phyloP scores from a whole-genome alignment of 2,888 invertebrate genomes.

The Calameuta idolon region DNA sequence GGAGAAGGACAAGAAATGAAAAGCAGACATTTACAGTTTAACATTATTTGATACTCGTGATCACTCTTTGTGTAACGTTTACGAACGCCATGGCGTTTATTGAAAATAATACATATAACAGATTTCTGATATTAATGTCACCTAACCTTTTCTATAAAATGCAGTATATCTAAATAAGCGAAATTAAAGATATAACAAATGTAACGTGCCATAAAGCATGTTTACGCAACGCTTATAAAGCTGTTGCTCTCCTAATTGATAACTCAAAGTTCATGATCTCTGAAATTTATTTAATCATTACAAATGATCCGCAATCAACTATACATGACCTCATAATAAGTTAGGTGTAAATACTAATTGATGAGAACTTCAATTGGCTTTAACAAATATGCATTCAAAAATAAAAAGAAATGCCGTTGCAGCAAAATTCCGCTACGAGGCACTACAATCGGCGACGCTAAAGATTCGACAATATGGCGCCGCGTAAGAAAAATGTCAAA shows the following conservation, averaged over 20 bases:
- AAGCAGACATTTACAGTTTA: slow-evolving; percentile 29
- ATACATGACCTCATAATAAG: neutral
- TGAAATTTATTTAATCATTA: neutral
- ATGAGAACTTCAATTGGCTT: neutral
- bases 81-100: slow-evolving; percentile 1
- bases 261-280: neutral
- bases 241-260: neutral
- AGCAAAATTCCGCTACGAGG: neutral
- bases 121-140: neutral
- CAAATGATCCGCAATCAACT: neutral
- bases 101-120: slow-evolving; percentile 1
- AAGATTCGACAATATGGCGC: slow-evolving; percentile 51
- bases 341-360: neutral
- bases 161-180: neutral
- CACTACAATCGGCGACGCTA: neutral
- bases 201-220: neutral
- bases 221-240: neutral
- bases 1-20: slow-evolving; percentile 39
- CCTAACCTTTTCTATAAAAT: neutral
- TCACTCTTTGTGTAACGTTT: slow-evolving; percentile 32
- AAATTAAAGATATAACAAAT: neutral
- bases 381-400: neutral
- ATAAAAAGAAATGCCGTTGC: neutral
- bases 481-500: slow-evolving; percentile 48
- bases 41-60: slow-evolving; percentile 40